Base-by-base conservation (phyloP, 2,888 invertebrate species). In the Leptinotarsa juncta region DNA sequence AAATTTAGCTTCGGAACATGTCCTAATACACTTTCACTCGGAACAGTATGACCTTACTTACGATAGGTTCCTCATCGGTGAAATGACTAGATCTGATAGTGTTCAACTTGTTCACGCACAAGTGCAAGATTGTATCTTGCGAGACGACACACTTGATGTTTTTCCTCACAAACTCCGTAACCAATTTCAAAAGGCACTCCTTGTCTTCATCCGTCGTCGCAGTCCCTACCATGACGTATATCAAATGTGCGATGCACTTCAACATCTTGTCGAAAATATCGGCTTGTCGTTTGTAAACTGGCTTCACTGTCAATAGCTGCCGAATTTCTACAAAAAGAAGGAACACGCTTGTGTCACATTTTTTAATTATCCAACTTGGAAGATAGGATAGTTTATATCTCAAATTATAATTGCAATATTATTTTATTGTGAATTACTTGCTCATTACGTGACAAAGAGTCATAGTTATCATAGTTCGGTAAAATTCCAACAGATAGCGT, bases 71-170 rank as follows among this genome's bases (percentile, higher is more conserved):
- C 84, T 93, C 94, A 82, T 94, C 94, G 76, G 91, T 90, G 85
- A 94, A 93, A 88, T 95, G 94, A 81, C 93, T 92, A 85, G 94
- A 94, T 84, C 93, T 93, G 80, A 96, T 92, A 16, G 93, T 93
- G 89, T 95, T 95, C 79, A 93, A 90, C 79, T 93, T 92, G 60
- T 94, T 94, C 73, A 94, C 94, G 84, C 94, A 94, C 79, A 97
- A 90, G 89, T 97, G 97, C 76, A 97, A 90, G 78, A 97, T 89
- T n/a, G 95, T 92, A 87, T 96, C 95, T 76, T 94, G 93, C 73
- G 92, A 91, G 83, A 90, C 90, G 12, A 93, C 91, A 82, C 93
- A 93, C 78, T 92, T 91, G 70, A 94, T 92, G 87, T 94, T 92
- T 76, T 90, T 88, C 71, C 89, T 90, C 48, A 94, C 90, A 70